phyloP scores from a whole-genome alignment of 2,797 vertebrate genomes.

The Monodelphis domestica region DNA sequence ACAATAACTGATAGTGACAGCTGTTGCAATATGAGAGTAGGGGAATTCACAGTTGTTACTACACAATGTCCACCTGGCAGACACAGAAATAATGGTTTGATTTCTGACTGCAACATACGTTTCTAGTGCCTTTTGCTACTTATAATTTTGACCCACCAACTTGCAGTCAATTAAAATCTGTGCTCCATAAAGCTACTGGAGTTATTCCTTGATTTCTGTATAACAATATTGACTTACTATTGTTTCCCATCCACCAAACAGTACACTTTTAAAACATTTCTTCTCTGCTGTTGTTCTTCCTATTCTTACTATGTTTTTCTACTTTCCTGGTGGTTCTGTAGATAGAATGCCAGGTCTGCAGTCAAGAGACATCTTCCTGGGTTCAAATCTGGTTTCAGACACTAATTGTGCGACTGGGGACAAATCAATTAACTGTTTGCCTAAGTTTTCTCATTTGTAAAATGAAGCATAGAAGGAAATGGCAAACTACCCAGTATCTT shows the following conservation, averaged over 20 bases:
- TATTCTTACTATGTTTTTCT: neutral
- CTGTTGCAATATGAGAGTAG: constrained; percentile 13
- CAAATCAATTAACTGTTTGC: too few relatives aligned
- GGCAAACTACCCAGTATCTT: too few relatives aligned
- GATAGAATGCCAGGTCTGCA: too few relatives aligned
- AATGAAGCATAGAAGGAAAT: too few relatives aligned
- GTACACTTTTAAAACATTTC: neutral
- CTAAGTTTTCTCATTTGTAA: too few relatives aligned
- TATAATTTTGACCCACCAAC: neutral
- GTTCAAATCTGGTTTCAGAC: too few relatives aligned
- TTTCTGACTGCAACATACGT: neutral
- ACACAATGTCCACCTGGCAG: neutral
- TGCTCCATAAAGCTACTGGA: neutral
- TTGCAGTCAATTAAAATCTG: neutral
- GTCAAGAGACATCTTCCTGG: too few relatives aligned
- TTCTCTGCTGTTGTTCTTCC: neutral
- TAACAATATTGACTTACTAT: neutral
- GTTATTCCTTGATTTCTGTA: neutral
- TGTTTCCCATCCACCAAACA: neutral
- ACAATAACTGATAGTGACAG: constrained; percentile 12
- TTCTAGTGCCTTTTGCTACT: neutral
- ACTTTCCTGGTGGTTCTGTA: too few relatives aligned
- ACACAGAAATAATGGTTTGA: neutral
- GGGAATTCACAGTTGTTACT: neutral
- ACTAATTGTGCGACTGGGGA: too few relatives aligned